These are phyloP conservation scores for Atrichornis clamosus DNA, from an alignment of 2,113 vertebrate species.

Conservation along the genomic window DNA sequence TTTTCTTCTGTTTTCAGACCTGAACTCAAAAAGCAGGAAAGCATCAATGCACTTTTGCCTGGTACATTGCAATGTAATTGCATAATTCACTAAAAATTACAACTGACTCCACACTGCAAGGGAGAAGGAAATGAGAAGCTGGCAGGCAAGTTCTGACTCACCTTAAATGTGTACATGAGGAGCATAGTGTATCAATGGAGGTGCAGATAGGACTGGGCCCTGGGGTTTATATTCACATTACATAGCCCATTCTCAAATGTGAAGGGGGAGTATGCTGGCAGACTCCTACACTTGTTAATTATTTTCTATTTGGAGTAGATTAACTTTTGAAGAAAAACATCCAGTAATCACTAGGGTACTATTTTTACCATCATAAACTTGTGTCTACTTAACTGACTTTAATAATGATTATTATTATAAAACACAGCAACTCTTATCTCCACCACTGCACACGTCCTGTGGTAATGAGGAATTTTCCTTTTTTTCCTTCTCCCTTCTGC, in stretches of 20 bases:
- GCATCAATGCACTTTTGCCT: neutral
- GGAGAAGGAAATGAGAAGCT: neutral
- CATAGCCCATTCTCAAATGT: neutral
- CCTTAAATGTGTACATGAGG: neutral
- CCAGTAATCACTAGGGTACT: neutral
- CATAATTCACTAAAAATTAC: neutral
- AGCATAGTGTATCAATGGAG: neutral
- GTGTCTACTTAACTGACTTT: neutral
- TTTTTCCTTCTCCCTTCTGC: neutral
- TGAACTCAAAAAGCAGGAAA: neutral
- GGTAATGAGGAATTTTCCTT: neutral
- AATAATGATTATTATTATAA: neutral
- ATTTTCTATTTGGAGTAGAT: slow-evolving; percentile 1
- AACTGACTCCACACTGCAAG: neutral
- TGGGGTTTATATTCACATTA: neutral
- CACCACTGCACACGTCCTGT: accelerated
- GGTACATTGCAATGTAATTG: neutral
- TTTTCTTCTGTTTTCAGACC: neutral
- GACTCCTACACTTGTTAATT: neutral
- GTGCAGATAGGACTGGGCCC: neutral
- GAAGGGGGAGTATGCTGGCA: neutral
- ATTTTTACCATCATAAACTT: neutral
- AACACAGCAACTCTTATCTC: neutral
- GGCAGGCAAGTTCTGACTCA: neutral
- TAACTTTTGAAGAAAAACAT: neutral